Evolutionary conservation across 2,113 vertebrate species (phyloP), one percentile per base, ranked within the genome.

Genomic region (Oenanthe oenanthe): DNA sequence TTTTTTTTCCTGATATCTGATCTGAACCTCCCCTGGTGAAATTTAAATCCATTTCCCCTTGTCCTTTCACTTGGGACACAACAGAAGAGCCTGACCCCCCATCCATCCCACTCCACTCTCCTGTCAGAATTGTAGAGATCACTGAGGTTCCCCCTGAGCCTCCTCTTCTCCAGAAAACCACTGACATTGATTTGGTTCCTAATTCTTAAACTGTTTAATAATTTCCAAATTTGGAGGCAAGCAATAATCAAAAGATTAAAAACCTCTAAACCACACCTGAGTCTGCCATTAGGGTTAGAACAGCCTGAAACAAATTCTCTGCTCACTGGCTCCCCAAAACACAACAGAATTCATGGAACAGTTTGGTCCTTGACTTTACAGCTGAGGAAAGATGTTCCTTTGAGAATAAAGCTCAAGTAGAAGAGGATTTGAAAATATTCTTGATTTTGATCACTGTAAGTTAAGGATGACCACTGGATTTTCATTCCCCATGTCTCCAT

Each of bases 21-120:
- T 26, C 47, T 42, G 60, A 78, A 19, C n/a, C 14, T 61, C 17
- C 20, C 14, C 42, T 50, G 24, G 14, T 45, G 12, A 5, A 61
- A 50, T 1, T 51, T 31, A 2, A 50, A 2, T 42, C 3, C 19
- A 3, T 51, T 32, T 40, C 20, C 12, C 38, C 25, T 12, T 7
- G 1, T 62, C 32, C 38, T 79, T 66, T 54, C 40, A 22, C 20
- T 4, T 31, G 47, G 17, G 61, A 40, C 10, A 8, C 2, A 2
- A 15, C 1, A 34, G 53, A 40, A 45, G 13, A 60, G 13, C 10
- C 22, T 1, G 8, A 24, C 4, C 12, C 17, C 8, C 18, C 21
- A 47, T 7, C 4, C 12, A 18, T 9, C 45, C 9, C 54, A 19
- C 15, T 38, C 32, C 38, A 9, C 38, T 3, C 13, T 61, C 54